phyloP scores from a whole-genome alignment of 2,797 vertebrate genomes.

The Toxotes lorentzi region DNA sequence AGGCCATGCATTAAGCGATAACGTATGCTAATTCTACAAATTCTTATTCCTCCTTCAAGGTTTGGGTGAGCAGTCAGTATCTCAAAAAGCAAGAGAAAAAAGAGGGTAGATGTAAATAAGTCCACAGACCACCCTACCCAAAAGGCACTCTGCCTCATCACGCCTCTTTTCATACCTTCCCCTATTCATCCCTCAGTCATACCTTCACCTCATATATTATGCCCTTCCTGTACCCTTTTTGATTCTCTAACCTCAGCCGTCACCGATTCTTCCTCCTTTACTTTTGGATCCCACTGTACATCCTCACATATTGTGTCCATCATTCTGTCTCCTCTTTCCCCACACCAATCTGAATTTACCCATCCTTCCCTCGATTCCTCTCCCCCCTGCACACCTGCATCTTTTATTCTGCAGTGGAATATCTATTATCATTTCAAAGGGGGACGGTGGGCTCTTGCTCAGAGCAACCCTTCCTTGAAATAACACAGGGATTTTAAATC shows the following conservation, averaged over 20 bases:
- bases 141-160: slow-evolving; percentile 14
- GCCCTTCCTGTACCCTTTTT: background rate
- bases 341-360: slow-evolving; percentile 13
- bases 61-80: slow-evolving; percentile 25
- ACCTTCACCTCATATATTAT: slow-evolving; percentile 4
- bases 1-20: slow-evolving; percentile 45
- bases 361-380: background rate
- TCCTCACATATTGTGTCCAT: slow-evolving; percentile 8
- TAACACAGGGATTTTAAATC: slow-evolving; percentile 70
- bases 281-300: background rate
- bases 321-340: slow-evolving; percentile 3
- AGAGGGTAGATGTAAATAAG: slow-evolving; percentile 27
- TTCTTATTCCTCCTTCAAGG: slow-evolving; percentile 39
- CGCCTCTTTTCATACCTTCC: background rate
- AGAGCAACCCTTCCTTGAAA: slow-evolving; percentile 61
- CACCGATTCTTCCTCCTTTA: background rate
- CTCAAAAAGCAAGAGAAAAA: slow-evolving; percentile 22
- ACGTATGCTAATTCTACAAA: slow-evolving; percentile 48
- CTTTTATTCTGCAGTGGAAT: slow-evolving; percentile 71
- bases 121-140: slow-evolving; percentile 11
- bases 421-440: slow-evolving; percentile 86
- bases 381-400: slow-evolving; percentile 58
- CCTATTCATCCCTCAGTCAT: background rate
- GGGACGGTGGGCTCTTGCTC: slow-evolving; percentile 52
- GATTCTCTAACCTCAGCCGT: slow-evolving; percentile 13